A percentile compares a stretch with the other conserved stretches of the same genome.
Conservation (phyloP, 1,140 invertebrate genomes). For the Drosophila repletoides region DNA sequence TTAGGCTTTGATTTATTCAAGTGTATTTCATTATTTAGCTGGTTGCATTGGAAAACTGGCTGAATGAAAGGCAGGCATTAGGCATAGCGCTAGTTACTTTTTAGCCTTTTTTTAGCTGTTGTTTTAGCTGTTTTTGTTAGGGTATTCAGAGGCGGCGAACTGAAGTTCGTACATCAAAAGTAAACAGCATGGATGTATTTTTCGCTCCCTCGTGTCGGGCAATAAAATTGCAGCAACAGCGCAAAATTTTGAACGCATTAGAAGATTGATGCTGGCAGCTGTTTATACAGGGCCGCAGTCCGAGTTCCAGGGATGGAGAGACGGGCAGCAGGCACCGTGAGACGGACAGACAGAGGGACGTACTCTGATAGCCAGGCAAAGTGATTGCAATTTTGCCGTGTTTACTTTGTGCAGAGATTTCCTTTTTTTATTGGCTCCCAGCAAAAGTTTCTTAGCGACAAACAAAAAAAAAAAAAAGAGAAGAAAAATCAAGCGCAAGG, state of each 20-base stretch:
- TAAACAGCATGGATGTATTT: conserved; percentile 22
- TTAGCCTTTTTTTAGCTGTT: too few species aligned
- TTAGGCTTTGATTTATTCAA: too few species aligned
- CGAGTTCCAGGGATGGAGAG: not conserved
- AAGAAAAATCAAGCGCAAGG: conserved; percentile 38
- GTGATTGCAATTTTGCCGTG: conserved; percentile 73
- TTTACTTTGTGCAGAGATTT: conserved; percentile 74
- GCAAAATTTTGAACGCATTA: conserved; percentile 76
- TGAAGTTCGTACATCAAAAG: conserved; percentile 25
- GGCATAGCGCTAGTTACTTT: too few species aligned
- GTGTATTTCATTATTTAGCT: too few species aligned
- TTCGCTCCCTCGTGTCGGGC: conserved; percentile 31
- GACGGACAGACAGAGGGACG: conserved; percentile 14
- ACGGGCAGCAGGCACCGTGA: not conserved
- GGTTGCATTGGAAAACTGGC: too few species aligned
- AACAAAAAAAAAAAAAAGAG: conserved; percentile 29
- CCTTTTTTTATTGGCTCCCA: conserved; percentile 51
- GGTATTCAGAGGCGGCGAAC: conserved; percentile 9
- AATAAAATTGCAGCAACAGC: conserved; percentile 66
- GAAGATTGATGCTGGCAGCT: conserved; percentile 78
- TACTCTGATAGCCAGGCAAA: conserved; percentile 31
- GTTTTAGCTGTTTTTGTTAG: conserved; percentile 18
- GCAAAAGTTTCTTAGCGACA: conserved; percentile 50
- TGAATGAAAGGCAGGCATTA: too few species aligned
- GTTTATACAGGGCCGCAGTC: conserved; percentile 54